These are phyloP conservation scores for Catharus minimus DNA, from an alignment of 2,113 vertebrate species.

Conservation along the genomic window DNA sequence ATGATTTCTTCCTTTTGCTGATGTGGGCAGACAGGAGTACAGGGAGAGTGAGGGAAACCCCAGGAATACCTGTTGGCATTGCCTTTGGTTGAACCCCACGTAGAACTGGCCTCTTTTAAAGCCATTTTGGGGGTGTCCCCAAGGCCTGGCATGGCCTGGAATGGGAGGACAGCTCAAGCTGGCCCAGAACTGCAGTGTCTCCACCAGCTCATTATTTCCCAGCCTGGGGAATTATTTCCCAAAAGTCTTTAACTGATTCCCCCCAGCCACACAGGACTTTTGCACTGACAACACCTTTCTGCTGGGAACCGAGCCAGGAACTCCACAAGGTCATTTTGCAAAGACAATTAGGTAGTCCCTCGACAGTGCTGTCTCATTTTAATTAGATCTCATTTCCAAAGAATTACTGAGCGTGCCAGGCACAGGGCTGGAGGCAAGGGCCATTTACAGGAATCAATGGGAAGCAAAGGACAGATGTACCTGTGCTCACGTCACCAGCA, in stretches of 20 bases:
- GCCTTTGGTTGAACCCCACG: fast-evolving
- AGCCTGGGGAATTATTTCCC: conserved; percentile 16
- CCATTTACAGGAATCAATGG: not conserved
- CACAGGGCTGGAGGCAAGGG: conserved; percentile 1
- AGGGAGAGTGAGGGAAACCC: fast-evolving
- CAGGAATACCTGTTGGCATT: not conserved
- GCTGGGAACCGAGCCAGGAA: conserved; percentile 11
- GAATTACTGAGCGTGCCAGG: conserved; percentile 21
- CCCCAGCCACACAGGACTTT: not conserved
- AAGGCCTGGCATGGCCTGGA: fast-evolving
- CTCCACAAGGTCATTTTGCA: conserved; percentile 53
- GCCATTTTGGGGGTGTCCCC: not conserved
- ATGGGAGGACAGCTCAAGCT: fast-evolving
- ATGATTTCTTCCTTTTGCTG: fast-evolving
- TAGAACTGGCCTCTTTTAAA: not conserved
- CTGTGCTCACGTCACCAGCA: not conserved
- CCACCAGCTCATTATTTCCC: not conserved
- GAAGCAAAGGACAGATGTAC: not conserved
- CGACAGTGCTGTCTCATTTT: conserved; percentile 28
- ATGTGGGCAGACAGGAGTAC: fast-evolving
- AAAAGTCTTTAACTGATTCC: conserved; percentile 1
- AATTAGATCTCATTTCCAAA: conserved; percentile 59
- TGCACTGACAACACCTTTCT: conserved; percentile 55
- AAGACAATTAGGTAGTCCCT: conserved; percentile 62
- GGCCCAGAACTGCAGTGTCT: not conserved